Evolutionary conservation across 2,888 invertebrate genomes (phyloP), one percentile per base, ranked within the genome.

Genomic region (Anticlea derivata): DNA sequence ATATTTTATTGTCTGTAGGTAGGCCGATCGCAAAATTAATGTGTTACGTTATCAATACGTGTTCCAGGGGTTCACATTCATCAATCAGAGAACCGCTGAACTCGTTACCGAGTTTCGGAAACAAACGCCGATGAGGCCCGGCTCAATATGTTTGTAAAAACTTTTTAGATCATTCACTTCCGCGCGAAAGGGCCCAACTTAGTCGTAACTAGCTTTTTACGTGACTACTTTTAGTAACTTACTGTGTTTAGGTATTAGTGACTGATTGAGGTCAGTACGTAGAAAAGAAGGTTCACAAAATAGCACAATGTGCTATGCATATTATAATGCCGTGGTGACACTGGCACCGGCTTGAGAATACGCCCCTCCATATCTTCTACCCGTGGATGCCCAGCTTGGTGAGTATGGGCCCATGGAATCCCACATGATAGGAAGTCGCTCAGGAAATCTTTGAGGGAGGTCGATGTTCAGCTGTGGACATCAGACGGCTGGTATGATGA

Each of bases 161-260:
- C 77, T 88, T 88, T 86, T 81, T 74, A 80, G 85, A 89, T 87
- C 86, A 85, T 78, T 88, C 87, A 88, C 85, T 85, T 78, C 75
- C 83, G 78, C 80, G 66, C 69, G 77, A 75, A 76, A 78, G 75
- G 75, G 69, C 67, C 64, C 60, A 63, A 68, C 68, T 68, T 66
- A 62, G 55, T 49, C 56, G 66, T 68, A 68, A 66, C 66, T 71
- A 66, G 63, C 48, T 50, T 41, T 41, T 54, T 58, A 70, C 75
- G 71, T 73, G 72, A 68, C 70, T 70, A 58, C 57, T 56, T 45
- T 39, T 31, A 31, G 34, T 20, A 35, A 27, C 24, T 26, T 29
- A 34, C 10, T 8, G 12, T 10, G 20, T 29, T 8, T 39, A 23
- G 17, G 7, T 17, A 27, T 30, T 29, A 17, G 26, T 1, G n/a